Conservation (phyloP, 2,113 vertebrate genomes). For the Rallus limicola region DNA sequence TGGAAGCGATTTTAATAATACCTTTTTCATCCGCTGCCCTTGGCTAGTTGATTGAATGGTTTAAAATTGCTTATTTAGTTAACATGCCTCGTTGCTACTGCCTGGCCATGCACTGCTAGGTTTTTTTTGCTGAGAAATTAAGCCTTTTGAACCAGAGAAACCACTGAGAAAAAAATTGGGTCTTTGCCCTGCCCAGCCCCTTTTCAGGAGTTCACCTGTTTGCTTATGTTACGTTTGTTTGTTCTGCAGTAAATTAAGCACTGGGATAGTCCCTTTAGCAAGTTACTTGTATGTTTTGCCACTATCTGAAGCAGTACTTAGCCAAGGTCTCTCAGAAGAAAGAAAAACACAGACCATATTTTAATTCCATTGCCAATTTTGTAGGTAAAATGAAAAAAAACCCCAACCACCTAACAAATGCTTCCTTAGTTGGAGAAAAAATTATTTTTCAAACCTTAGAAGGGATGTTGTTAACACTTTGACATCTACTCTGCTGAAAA, state of each 20-base stretch:
- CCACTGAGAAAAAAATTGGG: background rate
- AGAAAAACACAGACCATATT: background rate
- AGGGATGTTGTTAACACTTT: background rate
- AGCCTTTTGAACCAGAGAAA: conserved; percentile 11
- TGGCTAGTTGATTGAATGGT: conserved; percentile 26
- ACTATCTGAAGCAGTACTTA: conserved; percentile 15
- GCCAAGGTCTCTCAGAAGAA: background rate
- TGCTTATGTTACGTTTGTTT: conserved; percentile 58
- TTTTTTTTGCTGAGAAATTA: background rate
- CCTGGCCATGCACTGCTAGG: background rate
- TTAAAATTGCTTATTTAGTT: conserved; percentile 54
- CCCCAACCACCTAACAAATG: no score
- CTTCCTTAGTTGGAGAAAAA: background rate
- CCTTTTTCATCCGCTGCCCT: conserved; percentile 28
- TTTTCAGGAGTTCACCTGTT: conserved; percentile 55
- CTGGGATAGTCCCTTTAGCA: conserved; percentile 10
- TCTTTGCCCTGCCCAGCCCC: background rate
- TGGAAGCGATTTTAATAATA: conserved; percentile 8
- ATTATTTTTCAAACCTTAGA: background rate
- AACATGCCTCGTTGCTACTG: conserved; percentile 2
- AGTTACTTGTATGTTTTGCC: background rate
- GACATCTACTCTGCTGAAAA: background rate
- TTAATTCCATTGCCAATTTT: background rate
- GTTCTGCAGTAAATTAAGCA: conserved; percentile 55
- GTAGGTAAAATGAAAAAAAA: background rate